These are phyloP conservation scores for Parasteatoda lunata DNA, from an alignment of 2,888 invertebrate genomes.

Conservation along the genomic window DNA sequence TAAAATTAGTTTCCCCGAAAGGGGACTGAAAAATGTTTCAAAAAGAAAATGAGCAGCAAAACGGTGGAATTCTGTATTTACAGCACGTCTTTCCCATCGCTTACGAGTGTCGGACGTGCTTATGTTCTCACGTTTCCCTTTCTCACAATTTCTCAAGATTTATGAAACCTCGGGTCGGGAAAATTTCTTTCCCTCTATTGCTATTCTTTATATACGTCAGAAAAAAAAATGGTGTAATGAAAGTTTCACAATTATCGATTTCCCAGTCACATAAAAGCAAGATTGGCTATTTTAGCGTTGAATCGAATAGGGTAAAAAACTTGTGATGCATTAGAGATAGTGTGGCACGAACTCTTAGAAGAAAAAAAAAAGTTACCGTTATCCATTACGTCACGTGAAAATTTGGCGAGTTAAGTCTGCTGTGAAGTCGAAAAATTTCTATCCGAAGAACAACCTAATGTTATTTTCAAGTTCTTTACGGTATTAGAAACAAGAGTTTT, in stretches of 20 bases:
- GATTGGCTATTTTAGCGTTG: slow-evolving; percentile 2
- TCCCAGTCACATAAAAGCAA: slow-evolving; percentile 5
- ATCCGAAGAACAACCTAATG: no score
- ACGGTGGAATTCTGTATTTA: neutral
- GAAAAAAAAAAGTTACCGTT: no score
- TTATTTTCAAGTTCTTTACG: no score
- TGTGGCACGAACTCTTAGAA: no score
- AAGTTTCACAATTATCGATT: slow-evolving; percentile 1
- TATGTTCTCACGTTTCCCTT: neutral
- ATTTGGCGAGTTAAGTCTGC: no score
- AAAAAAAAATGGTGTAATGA: neutral
- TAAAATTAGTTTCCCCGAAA: no score
- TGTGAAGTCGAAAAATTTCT: no score
- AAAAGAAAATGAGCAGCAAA: neutral
- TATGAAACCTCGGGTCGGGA: neutral
- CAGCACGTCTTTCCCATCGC: neutral
- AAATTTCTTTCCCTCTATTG: neutral
- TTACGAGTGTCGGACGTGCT: neutral
- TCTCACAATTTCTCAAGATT: neutral
- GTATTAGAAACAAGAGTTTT: no score
- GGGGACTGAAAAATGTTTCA: no score
- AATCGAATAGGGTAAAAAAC: neutral
- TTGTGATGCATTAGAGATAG: neutral
- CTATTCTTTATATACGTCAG: neutral
- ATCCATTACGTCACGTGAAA: no score